phyloP scores from a whole-genome alignment of 2,113 vertebrate genomes.

The Castor canadensis region DNA sequence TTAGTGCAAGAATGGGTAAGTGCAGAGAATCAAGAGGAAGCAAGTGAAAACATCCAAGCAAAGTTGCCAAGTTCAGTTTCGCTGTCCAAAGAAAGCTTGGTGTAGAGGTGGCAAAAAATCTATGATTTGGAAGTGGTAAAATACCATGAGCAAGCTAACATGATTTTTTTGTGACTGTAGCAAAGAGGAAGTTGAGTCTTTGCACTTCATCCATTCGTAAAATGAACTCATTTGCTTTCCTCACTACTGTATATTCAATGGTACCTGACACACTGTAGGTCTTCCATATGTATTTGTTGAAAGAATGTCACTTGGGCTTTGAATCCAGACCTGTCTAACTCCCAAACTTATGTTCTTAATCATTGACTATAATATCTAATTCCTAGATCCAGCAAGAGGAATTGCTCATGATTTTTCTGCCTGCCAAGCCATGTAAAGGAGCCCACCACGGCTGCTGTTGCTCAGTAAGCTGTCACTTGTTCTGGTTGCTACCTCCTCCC shows the following conservation, averaged over 20 bases:
- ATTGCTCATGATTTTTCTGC: background rate
- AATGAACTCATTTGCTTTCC: constrained; percentile 7
- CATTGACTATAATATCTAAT: background rate
- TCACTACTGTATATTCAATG: background rate
- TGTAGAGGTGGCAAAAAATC: background rate
- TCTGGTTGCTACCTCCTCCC: background rate
- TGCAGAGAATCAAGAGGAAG: background rate
- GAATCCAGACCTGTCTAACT: background rate
- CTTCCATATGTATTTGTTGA: background rate
- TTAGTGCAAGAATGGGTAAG: background rate
- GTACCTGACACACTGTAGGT: background rate
- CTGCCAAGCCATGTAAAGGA: background rate
- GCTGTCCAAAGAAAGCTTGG: background rate
- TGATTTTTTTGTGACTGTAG: background rate
- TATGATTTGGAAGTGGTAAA: background rate
- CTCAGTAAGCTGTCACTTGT: background rate
- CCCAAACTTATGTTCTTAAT: background rate
- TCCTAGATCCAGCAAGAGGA: background rate
- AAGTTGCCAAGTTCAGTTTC: background rate
- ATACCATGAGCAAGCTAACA: background rate
- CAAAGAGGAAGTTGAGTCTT: background rate
- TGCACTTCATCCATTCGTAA: background rate
- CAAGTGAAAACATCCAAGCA: background rate
- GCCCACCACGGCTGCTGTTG: background rate
- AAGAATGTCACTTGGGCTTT: background rate